Percentiles rank a stretch among this genome's conserved stretches.
Conservation (phyloP, 2,113 vertebrate species). For the Loxodonta africana region DNA sequence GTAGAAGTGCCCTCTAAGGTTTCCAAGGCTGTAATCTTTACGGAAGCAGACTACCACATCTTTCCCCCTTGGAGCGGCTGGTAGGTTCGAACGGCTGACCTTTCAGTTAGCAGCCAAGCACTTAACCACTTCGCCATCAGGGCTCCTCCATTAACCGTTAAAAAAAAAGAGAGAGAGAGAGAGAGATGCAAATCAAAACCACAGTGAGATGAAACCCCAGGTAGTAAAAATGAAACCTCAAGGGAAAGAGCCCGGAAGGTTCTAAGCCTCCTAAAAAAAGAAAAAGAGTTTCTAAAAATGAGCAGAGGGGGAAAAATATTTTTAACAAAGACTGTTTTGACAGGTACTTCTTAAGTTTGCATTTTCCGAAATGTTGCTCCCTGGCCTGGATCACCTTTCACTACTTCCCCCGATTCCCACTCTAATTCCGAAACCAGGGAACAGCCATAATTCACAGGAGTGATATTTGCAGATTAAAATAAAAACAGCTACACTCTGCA, state of each 20-base stretch:
- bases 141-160: not conserved
- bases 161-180: too few relatives aligned
- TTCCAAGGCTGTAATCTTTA: too few relatives aligned
- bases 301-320: slow-evolving; percentile 6
- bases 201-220: not conserved
- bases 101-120: not conserved
- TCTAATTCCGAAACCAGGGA: slow-evolving; percentile 75
- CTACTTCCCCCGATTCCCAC: slow-evolving; percentile 43
- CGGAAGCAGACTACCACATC: too few relatives aligned
- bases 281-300: slow-evolving; percentile 48
- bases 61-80: too few relatives aligned
- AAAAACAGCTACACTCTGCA: slow-evolving; percentile 76
- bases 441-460: slow-evolving; percentile 64
- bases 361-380: slow-evolving; percentile 68
- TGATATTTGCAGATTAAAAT: slow-evolving; percentile 74
- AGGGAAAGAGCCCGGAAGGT: not conserved
- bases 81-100: not conserved
- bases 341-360: slow-evolving; percentile 69
- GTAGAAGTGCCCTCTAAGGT: too few relatives aligned
- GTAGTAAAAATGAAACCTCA: not conserved
- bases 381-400: slow-evolving; percentile 63
- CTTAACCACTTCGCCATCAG: not conserved
- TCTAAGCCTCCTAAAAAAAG: not conserved
- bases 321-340: slow-evolving; percentile 69
- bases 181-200: not conserved